Conservation (phyloP, 2,888 invertebrate species). For the Philereme vetulata region DNA sequence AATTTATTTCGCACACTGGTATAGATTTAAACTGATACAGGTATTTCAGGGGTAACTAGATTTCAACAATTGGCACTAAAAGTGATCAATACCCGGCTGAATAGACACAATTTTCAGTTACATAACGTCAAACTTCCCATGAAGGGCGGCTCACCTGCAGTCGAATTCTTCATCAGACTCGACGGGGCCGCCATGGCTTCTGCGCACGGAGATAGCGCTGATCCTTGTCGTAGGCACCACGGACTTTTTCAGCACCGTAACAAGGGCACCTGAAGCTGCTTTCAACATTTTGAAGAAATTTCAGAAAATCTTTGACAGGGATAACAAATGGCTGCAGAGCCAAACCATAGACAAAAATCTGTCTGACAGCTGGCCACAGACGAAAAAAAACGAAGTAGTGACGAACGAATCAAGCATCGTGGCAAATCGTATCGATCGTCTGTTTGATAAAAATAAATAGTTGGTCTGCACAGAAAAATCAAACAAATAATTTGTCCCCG, state of each 20-base stretch:
- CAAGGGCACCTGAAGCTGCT: constrained; percentile 71
- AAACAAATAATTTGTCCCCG: too few species aligned
- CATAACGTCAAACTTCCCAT: constrained; percentile 73
- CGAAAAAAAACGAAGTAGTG: constrained; percentile 28
- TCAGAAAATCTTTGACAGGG: constrained; percentile 60
- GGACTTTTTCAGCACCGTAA: constrained; percentile 70
- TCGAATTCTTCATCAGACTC: constrained; percentile 95
- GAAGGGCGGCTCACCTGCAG: constrained; percentile 78
- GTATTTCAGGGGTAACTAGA: neutral
- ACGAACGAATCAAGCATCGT: neutral
- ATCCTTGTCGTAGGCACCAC: constrained; percentile 64
- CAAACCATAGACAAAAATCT: constrained; percentile 47
- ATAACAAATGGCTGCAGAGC: constrained; percentile 75
- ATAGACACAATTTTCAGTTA: constrained; percentile 63
- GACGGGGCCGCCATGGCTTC: constrained; percentile 75
- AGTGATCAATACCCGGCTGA: constrained; percentile 30
- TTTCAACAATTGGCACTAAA: neutral
- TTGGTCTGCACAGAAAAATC: too few species aligned
- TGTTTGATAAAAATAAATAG: constrained; percentile 1
- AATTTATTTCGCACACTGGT: neutral
- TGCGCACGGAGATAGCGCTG: constrained; percentile 62
- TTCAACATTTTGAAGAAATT: constrained; percentile 74
- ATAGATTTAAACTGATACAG: neutral
- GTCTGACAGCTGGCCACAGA: neutral
- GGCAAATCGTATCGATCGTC: constrained; percentile 9